Conservation (phyloP, 2,113 vertebrate species). For the Stercorarius parasiticus region DNA sequence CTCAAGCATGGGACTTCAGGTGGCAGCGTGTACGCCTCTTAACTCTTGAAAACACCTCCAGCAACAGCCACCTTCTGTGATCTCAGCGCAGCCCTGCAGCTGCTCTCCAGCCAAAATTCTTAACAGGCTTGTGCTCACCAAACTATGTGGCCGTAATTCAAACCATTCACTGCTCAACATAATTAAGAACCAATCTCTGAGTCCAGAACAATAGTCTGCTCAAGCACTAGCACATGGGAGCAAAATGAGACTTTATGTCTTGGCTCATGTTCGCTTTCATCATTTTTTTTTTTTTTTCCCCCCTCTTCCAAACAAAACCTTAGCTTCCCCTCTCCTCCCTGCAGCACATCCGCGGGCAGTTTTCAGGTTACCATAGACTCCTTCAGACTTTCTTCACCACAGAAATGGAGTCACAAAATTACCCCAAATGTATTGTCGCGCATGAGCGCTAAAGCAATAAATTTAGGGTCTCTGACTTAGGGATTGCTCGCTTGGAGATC, state of each 20-base stretch:
- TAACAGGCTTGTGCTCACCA: slow-evolving; percentile 52
- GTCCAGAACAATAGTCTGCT: slow-evolving; percentile 64
- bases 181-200: slow-evolving; percentile 58
- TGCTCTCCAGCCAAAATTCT: slow-evolving; percentile 63
- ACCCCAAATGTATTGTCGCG: fast-evolving
- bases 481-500: background rate
- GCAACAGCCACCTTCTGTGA: slow-evolving; percentile 16
- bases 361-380: background rate
- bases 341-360: background rate
- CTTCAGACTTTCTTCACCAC: background rate
- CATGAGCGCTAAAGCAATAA: background rate
- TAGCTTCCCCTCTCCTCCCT: background rate
- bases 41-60: slow-evolving; percentile 31
- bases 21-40: background rate
- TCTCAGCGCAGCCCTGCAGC: slow-evolving; percentile 35
- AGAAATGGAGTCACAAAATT: background rate
- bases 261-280: slow-evolving; percentile 25
- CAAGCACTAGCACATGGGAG: slow-evolving; percentile 49
- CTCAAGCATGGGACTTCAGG: slow-evolving; percentile 21
- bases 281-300: background rate
- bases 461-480: background rate
- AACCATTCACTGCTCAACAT: slow-evolving; percentile 46
- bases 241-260: slow-evolving; percentile 51
- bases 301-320: background rate
- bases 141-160: slow-evolving; percentile 58